phyloP scores from a whole-genome alignment of 2,113 vertebrate species.

The Mohoua ochrocephala region DNA sequence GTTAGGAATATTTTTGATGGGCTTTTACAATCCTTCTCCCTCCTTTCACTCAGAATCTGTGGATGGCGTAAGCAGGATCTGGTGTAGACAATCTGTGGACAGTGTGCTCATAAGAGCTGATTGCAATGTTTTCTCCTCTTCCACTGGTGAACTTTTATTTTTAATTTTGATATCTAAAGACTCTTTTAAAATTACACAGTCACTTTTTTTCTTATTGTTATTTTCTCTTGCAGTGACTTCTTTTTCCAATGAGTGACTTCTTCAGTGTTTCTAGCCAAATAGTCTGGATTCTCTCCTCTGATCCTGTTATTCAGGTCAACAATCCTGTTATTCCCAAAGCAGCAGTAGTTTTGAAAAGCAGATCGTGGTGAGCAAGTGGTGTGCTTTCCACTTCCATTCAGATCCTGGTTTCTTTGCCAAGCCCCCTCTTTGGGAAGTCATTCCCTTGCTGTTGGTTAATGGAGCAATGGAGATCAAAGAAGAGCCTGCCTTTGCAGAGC shows the following conservation, averaged over 20 bases:
- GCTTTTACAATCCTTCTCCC: not conserved
- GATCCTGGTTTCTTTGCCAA: not conserved
- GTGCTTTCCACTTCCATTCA: not conserved
- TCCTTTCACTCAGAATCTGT: not conserved
- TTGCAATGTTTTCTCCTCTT: not conserved
- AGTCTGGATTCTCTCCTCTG: not conserved
- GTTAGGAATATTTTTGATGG: not conserved
- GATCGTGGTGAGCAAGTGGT: not conserved
- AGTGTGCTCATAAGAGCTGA: not conserved
- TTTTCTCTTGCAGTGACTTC: not conserved
- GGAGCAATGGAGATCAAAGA: not conserved
- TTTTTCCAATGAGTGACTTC: not conserved
- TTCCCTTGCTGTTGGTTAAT: not conserved
- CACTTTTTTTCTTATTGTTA: not conserved
- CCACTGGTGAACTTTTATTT: not conserved
- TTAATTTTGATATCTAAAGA: not conserved
- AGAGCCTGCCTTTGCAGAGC: not conserved
- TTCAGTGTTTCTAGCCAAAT: not conserved
- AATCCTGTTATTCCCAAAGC: not conserved
- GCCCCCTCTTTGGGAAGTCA: not conserved
- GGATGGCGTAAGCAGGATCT: not conserved
- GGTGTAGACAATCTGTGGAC: not conserved
- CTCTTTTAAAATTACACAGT: not conserved
- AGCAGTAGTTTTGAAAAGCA: not conserved
- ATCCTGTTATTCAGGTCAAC: not conserved